Percentiles rank a stretch among this genome's conserved stretches.
Conservation (phyloP, 1,140 invertebrate species). For the Oryctes rhinoceros region DNA sequence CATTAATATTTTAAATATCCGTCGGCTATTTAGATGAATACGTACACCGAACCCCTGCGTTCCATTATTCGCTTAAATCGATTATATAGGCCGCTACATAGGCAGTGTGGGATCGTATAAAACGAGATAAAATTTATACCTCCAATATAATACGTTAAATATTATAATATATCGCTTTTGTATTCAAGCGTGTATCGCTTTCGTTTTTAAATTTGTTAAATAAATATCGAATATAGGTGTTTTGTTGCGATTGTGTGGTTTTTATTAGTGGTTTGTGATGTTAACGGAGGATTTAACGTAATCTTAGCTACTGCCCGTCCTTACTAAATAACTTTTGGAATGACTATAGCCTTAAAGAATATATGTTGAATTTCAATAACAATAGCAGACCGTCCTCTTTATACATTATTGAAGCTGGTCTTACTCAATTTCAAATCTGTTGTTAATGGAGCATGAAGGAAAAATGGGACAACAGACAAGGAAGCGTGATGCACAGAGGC, state of each 20-base stretch:
- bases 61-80: constrained; percentile 3
- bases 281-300: too few relatives aligned
- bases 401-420: too few relatives aligned
- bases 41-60: neutral
- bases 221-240: neutral
- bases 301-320: too few relatives aligned
- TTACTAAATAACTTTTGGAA: too few relatives aligned
- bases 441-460: too few relatives aligned
- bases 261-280: too few relatives aligned
- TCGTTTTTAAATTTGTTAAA: neutral
- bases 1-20: neutral
- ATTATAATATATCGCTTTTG: constrained; percentile 10
- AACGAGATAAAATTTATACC: neutral
- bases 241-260: neutral
- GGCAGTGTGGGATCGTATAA: neutral
- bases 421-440: too few relatives aligned
- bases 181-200: neutral
- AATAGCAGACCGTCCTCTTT: too few relatives aligned
- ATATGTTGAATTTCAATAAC: too few relatives aligned
- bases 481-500: too few relatives aligned
- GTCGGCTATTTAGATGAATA: neutral
- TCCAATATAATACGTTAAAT: neutral
- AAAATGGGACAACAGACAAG: too few relatives aligned
- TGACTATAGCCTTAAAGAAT: too few relatives aligned
- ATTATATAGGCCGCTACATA: neutral